Base-by-base conservation (phyloP, 2,888 invertebrate species). In the Drosophila nr. perissopoda region DNA sequence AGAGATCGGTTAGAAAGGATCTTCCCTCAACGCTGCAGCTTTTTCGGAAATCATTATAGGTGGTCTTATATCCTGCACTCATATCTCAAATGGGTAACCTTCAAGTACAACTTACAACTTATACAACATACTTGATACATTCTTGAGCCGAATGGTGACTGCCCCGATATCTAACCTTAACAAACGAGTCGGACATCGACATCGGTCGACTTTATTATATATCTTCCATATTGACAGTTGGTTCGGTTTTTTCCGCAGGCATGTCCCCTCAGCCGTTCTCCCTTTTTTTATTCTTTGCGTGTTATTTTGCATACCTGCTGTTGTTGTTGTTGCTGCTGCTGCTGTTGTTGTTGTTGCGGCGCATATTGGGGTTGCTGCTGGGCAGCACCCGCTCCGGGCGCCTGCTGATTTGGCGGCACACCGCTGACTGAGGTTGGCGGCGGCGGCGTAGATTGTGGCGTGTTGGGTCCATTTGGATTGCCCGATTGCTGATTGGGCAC, bases 401-500 rank as follows among this genome's bases (percentile, higher is more conserved):
- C 64, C 54, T 73, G 85, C 40, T 79, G 88, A 56, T 88, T 90
- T 5, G 85, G 82, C 25, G 81, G 84, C 36, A 70, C 77, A 52
- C 63, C 85, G 51, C 69, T 54, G 57, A 73, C 75, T 10, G 78
- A 58, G 29, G 80, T 76, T 6, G 78, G 71, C 3, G 90, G 80
- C n/a, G 91, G 89, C 7, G 91, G 90, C 60, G 91, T 90, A 18
- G 90, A 85, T 65, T 91, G 91, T 57, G 89, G 83, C 5, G 86
- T 83, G 65, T 91, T 90, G 45, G 90, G 73, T 10, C 91, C 91
- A 64, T 91, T 91, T 7, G 91, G 85, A 76, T 91, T 91, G 38
- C 80, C 73, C 11, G 63, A 68, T 36, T 69, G 75, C 45, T 80
- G 81, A 54, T 74, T 94, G 7, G 94, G 92, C 67, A 94, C 94